These are phyloP conservation scores for Nasua narica DNA, from an alignment of 2,797 vertebrate genomes.

Conservation along the genomic window DNA sequence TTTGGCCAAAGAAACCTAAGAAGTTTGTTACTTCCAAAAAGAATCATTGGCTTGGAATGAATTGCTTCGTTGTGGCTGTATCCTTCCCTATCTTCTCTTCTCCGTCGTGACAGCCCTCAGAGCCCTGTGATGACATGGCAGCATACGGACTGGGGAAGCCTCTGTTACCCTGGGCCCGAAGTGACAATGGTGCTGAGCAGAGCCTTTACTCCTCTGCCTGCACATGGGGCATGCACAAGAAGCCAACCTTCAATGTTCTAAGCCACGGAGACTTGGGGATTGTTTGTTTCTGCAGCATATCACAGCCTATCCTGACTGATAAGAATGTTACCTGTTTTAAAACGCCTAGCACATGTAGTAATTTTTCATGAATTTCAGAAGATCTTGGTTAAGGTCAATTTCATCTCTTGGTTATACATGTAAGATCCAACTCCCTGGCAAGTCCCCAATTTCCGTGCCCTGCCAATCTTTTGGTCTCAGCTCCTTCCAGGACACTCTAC, in stretches of 20 bases:
- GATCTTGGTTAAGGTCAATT: not conserved
- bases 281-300: not conserved
- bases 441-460: not conserved
- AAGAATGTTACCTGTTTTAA: not conserved
- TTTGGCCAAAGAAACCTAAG: not conserved
- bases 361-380: not conserved
- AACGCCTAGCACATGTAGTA: not conserved
- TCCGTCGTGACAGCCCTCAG: not conserved
- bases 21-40: not conserved
- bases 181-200: fast-evolving
- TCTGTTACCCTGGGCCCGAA: not conserved
- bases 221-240: not conserved
- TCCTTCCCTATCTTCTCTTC: not conserved
- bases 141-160: not conserved
- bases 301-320: not conserved
- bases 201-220: not conserved
- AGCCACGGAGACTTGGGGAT: not conserved
- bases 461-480: not conserved
- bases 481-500: not conserved
- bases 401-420: not conserved
- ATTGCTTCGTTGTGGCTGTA: not conserved
- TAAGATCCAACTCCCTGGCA: not conserved
- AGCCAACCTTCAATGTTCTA: not conserved
- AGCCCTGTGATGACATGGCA: not conserved
- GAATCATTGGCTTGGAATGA: not conserved